Conservation (phyloP, 2,888 invertebrate species). For the Gisinianus flammeolus region DNA sequence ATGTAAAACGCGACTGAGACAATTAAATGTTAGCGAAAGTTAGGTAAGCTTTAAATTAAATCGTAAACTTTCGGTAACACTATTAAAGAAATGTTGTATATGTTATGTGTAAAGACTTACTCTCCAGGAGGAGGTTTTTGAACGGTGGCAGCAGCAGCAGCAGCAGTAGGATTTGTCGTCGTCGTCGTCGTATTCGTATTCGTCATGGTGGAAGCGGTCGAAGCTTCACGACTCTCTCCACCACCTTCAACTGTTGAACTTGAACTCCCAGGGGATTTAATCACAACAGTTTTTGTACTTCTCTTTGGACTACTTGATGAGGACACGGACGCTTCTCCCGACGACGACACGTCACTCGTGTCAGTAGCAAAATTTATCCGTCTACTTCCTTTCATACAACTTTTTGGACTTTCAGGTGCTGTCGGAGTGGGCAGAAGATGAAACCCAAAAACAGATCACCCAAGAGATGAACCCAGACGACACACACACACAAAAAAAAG, state of each 20-base stretch:
- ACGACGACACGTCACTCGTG: conserved; percentile 15
- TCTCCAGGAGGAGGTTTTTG: conserved; percentile 46
- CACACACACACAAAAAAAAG: not conserved
- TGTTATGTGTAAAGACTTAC: too few relatives aligned
- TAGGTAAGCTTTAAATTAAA: too few relatives aligned
- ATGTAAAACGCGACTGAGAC: too few relatives aligned
- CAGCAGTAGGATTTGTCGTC: too few relatives aligned
- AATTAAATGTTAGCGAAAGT: too few relatives aligned
- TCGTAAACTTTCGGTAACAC: too few relatives aligned
- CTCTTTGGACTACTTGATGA: conserved; percentile 39
- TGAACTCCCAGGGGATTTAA: conserved; percentile 44
- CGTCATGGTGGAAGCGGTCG: not conserved
- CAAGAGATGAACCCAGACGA: not conserved
- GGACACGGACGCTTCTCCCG: not conserved
- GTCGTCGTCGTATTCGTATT: not conserved
- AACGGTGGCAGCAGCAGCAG: not conserved
- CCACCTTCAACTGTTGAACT: conserved; percentile 24
- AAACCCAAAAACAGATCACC: not conserved
- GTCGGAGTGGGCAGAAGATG: conserved; percentile 4
- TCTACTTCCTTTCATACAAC: conserved; percentile 58
- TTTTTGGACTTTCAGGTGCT: conserved; percentile 59
- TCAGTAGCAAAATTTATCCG: conserved; percentile 54
- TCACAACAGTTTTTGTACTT: conserved; percentile 49
- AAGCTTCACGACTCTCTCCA: not conserved
- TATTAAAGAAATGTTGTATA: too few relatives aligned